Percentiles rank a stretch among this genome's conserved stretches.
Conservation (phyloP, 2,113 vertebrate species). For the Hippocampus comes region DNA sequence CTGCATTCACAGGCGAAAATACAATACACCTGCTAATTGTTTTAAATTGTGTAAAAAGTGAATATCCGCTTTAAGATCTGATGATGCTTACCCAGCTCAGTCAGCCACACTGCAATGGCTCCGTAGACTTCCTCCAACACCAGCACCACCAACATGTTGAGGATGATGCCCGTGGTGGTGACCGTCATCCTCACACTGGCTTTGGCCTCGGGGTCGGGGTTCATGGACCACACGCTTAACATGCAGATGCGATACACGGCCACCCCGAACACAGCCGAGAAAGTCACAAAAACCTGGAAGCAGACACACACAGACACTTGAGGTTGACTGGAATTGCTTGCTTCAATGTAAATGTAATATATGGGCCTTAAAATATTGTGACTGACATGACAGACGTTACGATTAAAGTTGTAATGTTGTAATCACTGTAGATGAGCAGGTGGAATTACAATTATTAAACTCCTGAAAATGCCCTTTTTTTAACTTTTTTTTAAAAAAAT, state of each 20-base stretch:
- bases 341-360: background rate
- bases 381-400: too few species aligned
- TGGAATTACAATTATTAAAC: background rate
- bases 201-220: constrained; percentile 79
- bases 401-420: too few species aligned
- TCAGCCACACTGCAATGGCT: constrained; percentile 90
- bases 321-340: background rate
- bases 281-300: constrained; percentile 83
- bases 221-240: constrained; percentile 87
- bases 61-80: background rate
- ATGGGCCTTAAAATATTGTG: background rate
- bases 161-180: constrained; percentile 91
- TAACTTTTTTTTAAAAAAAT: background rate
- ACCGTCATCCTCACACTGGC: constrained; percentile 87
- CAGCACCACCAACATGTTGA: constrained; percentile 93
- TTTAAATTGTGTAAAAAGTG: background rate
- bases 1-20: too few species aligned
- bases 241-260: constrained; percentile 89
- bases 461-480: background rate
- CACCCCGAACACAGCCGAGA: constrained; percentile 90
- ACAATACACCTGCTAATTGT: too few species aligned
- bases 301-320: constrained; percentile 5
- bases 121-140: constrained; percentile 96
- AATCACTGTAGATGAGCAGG: too few species aligned
- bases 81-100: constrained; percentile 82